Base-by-base conservation (phyloP, 2,797 vertebrate genomes). In the Megalops cyprinoides region DNA sequence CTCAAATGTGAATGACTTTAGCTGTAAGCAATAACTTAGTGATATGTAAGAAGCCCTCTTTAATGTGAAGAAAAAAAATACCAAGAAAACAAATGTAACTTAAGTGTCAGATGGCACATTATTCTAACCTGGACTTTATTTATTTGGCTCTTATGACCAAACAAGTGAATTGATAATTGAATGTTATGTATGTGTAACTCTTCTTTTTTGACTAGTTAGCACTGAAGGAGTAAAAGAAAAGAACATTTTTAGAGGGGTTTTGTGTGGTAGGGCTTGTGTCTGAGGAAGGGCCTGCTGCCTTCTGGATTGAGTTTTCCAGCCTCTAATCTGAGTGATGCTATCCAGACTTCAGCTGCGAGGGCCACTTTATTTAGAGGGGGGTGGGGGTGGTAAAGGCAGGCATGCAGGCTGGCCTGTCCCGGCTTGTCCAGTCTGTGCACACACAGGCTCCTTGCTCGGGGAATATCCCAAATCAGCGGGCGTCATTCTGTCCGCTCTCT, bases 351-450 rank as follows among this genome's bases (percentile, higher is more conserved):
- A 76, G 75, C 34, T 77, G 39, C 44, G 42, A 53, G 77, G 56
- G 77, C 76, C 46, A 49, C 65, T 74, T 34, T 81, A 77, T 77
- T 71, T 77, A 81, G 71, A 78, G 23, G 73, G 67, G 82, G 82
- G 75, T 74, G 78, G 81, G 58, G 82, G 77, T 15, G 46, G 65
- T 62, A 23, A 69, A 76, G 78, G 46, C 81, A 55, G 49, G 60
- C 76, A 79, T 80, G 84, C 84, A 79, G 62, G 56, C 86, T 83
- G 85, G 85, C 87, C 71, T 87, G 88, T 86, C 81, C 74, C 80
- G 83, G 85, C 88, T 84, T 87, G 87, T 81, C 82, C 81, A 78
- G 74, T 60, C 79, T 62, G 60, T 58, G 74, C 71, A 81, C 78
- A 84, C 74, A 79, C 74, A 80, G 69, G 37, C 71, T 65, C 46